Evolutionary conservation across 2,888 invertebrate species (phyloP).

Genomic region (Bursaphelenchus okinawaensis): DNA sequence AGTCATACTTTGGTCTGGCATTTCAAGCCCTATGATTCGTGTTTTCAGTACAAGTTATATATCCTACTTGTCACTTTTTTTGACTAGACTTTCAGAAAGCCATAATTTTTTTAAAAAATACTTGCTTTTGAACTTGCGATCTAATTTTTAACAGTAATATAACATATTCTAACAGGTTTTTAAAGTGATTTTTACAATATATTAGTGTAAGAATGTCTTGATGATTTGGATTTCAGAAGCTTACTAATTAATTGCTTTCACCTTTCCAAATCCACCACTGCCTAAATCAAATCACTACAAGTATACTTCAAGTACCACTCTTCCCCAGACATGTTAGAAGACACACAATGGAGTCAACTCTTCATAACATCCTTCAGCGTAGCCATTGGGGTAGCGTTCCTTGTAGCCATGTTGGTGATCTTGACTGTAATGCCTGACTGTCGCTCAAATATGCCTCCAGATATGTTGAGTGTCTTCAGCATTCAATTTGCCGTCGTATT

Average conservation of each 20-base stretch:
- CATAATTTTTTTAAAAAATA: too few species aligned
- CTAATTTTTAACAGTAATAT: too few species aligned
- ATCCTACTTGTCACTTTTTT: too few species aligned
- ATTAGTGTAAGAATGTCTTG: too few species aligned
- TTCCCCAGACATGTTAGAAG: conserved; percentile 1
- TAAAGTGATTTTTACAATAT: too few species aligned
- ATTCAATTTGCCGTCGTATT: conserved; percentile 9
- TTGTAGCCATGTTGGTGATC: conserved; percentile 1
- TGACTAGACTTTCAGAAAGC: too few species aligned
- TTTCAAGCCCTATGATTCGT: too few species aligned
- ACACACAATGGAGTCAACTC: neutral
- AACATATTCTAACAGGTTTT: too few species aligned
- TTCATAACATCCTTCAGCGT: conserved; percentile 8
- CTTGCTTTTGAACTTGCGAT: too few species aligned
- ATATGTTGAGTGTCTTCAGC: conserved; percentile 8
- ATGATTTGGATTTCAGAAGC: too few species aligned
- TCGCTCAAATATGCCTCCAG: neutral
- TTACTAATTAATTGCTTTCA: neutral
- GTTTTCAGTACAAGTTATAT: too few species aligned
- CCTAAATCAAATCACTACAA: neutral
- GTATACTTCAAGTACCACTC: neutral
- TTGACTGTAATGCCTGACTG: conserved; percentile 12
- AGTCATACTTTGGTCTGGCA: too few species aligned
- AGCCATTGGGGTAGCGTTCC: conserved; percentile 7
- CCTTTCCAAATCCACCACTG: neutral